Base-by-base conservation (phyloP, 1,140 invertebrate species). In the Atta cephalotes region DNA sequence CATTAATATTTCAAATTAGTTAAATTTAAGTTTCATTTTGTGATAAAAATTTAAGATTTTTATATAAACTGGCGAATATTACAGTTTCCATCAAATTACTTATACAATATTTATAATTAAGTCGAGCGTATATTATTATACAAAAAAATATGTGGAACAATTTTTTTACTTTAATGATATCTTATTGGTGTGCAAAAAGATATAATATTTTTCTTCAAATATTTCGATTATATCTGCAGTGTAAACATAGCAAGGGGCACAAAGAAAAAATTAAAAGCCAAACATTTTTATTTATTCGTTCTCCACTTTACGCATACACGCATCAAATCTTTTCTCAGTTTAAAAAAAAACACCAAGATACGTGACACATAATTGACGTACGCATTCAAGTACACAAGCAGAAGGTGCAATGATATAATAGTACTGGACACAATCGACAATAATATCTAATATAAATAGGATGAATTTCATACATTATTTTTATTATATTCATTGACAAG, bases 101-200 rank as follows among this genome's bases (percentile, higher is more conserved):
- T 39, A 39, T 28, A 35, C 31, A 35, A 35, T 35, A 51, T 10
- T 12, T 31, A 18, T 5, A 25, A 28, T 12, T 31, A 4, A 56
- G 10, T 87, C 80, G 91, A 89, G 88, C 16, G 9, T 71, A 51
- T 14, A 39, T 90, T 87, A 90, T 91, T 89, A 91, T 92, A 90
- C 92, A 92, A 88, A 87, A 90, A 89, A 86, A 51, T 51, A 93
- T 94, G 86, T 45, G 2, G 39, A 12, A 45, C 39, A 45, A 39
- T 45, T 91, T 93, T 94, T 74, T 74, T 93, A 94, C 89, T 79
- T 76, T 74, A 78, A 82, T 92, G 91, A 92, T 92, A 92, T 90
- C 86, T 87, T 72, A 5, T 60, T 86, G 87, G 53, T 66, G 84
- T 70, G 60, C 71, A 85, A 66, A 91, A 79, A 85, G 70, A 92